Evolutionary conservation across 2,797 vertebrate species (phyloP).

Genomic region (Acropternis orthonyx): DNA sequence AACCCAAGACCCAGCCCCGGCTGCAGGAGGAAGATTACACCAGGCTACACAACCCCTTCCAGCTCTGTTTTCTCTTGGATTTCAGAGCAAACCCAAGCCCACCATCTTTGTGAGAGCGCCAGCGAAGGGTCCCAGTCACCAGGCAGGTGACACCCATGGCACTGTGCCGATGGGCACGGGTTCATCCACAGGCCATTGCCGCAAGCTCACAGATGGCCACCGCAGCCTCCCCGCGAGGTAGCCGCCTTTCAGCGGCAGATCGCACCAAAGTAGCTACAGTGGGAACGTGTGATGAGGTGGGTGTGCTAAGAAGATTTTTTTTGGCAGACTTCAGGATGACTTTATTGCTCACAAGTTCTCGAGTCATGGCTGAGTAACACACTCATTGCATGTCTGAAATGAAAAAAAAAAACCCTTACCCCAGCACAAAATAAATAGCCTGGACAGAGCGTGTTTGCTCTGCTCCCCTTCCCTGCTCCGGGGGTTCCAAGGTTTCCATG

Average conservation of each 20-base stretch:
- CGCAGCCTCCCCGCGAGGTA: not conserved
- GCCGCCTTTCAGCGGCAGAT: conserved; percentile 21
- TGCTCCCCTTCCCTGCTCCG: not conserved
- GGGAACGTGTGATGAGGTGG: conserved; percentile 66
- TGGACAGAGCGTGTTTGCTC: not conserved
- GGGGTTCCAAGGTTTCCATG: not conserved
- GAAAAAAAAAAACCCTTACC: not conserved
- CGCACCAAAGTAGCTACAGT: conserved; percentile 33
- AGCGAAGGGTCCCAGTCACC: not conserved
- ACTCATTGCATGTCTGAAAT: conserved; percentile 41
- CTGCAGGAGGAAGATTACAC: not conserved
- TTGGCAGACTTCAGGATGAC: conserved; percentile 63
- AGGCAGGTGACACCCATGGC: not conserved
- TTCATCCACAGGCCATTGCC: not conserved
- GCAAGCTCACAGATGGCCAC: conserved; percentile 30
- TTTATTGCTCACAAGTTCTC: conserved; percentile 70
- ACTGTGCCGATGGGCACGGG: not conserved
- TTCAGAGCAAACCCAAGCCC: not conserved
- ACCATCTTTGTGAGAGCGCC: not conserved
- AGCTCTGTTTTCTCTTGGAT: not conserved
- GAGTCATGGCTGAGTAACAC: conserved; percentile 67
- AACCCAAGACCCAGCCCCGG: not conserved
- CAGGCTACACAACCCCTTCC: not conserved
- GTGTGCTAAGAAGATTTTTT: conserved; percentile 63
- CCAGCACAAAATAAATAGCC: conserved; percentile 50